phyloP scores from a whole-genome alignment of 2,797 vertebrate genomes.

The Coregonus suidteri region DNA sequence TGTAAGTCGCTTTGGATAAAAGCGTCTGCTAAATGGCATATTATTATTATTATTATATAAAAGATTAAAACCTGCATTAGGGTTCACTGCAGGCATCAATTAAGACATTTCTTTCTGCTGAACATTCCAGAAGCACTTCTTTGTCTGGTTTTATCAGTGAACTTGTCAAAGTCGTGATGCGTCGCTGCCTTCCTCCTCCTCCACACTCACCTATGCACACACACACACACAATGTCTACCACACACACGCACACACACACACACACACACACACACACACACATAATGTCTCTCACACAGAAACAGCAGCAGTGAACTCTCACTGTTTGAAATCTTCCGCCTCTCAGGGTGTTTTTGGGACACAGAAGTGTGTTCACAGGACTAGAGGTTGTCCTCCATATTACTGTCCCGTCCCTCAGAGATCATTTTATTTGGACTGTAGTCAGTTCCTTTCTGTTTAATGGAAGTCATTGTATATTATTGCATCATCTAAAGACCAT shows the following conservation, averaged over 20 bases:
- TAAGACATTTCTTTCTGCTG: not conserved
- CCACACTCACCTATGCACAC: no score
- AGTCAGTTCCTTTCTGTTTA: constrained; percentile 33
- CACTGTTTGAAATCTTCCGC: constrained; percentile 67
- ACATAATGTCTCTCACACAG: constrained; percentile 9
- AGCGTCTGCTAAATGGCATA: no score
- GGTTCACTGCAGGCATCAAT: constrained; percentile 4
- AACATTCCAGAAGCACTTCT: no score
- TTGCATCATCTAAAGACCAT: not conserved
- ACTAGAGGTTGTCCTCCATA: constrained; percentile 66
- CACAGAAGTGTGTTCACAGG: not conserved
- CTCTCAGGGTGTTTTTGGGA: constrained; percentile 68
- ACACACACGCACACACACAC: not conserved
- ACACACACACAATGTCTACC: no score
- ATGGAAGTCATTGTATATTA: constrained; percentile 45
- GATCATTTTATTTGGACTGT: constrained; percentile 55
- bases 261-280: constrained; percentile 1
- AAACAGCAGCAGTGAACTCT: constrained; percentile 66
- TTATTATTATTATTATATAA: no score
- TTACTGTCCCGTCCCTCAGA: constrained; percentile 81
- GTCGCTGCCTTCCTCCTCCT: constrained; percentile 40
- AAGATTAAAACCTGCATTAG: constrained; percentile 34
- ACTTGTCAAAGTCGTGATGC: constrained; percentile 37
- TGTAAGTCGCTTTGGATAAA: no score
- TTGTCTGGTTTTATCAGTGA: constrained; percentile 29